phyloP scores from a whole-genome alignment of 2,888 invertebrate species.

The Torymus tubicola region DNA sequence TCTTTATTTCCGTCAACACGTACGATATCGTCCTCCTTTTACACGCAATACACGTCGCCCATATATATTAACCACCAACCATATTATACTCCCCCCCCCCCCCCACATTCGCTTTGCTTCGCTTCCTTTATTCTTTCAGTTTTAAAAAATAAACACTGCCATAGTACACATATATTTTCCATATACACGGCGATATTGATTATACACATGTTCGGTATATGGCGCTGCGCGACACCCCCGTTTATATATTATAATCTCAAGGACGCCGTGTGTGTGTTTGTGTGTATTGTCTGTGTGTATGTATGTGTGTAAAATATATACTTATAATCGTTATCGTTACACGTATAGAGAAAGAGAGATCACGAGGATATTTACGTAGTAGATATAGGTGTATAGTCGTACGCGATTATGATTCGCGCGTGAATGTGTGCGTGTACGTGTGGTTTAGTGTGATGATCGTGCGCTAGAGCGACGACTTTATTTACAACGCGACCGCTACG shows the following conservation, averaged over 20 bases:
- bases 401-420: background rate
- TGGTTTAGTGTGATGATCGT: background rate
- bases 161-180: constrained; percentile 31
- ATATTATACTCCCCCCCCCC: background rate
- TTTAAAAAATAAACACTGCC: constrained; percentile 49
- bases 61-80: background rate
- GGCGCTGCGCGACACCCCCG: background rate
- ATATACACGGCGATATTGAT: background rate
- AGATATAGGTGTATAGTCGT: background rate
- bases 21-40: too few relatives aligned
- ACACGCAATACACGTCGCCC: too few relatives aligned
- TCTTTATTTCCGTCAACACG: too few relatives aligned
- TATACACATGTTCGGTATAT: background rate
- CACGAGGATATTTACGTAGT: too few relatives aligned
- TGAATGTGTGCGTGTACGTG: constrained; percentile 9
- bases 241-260: too few relatives aligned
- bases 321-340: too few relatives aligned
- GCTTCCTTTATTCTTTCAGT: background rate
- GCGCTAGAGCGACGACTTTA: constrained; percentile 26
- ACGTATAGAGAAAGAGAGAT: too few relatives aligned
- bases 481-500: constrained; percentile 20
- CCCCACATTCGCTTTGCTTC: background rate
- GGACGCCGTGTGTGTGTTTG: too few relatives aligned
- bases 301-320: too few relatives aligned
- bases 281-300: too few relatives aligned